Evolutionary conservation across 2,113 vertebrate genomes (phyloP), one percentile per base, ranked within the genome.

Genomic region (Hystrix brachyura): DNA sequence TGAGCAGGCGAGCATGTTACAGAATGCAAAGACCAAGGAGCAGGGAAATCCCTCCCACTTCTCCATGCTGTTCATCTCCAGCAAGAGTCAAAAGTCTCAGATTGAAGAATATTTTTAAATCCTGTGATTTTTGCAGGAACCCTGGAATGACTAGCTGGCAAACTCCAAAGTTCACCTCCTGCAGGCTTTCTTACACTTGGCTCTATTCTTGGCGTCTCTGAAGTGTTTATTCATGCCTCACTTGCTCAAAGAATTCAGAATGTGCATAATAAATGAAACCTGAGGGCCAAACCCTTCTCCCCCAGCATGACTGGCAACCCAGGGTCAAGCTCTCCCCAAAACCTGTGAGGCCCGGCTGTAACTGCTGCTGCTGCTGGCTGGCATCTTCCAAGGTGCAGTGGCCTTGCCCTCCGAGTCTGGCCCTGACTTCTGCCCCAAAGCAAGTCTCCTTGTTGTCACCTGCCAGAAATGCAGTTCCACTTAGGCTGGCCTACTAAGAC

Each of bases 151-250:
- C 92, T 69, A 76, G 64, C 96, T 96, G 87, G 55, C 96, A 94
- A 90, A 90, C 97, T 74, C 60, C 84, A 95, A 96, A 97, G 96
- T 88, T 96, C 95, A 94, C 60, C 94, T 87, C 90, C 81, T 29
- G 90, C 18, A 0, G 87, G 53, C 96, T 65, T 87, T 85, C 92
- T 97, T 84, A 69, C 92, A 79, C 90, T 82, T n/a, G 71, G 46
- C 60, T 59, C 94, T 96, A 92, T 94, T 95, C 94, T 97, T 53
- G 95, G 91, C 60, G 65, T 65, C 57, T 96, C 83, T 48, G 18
- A 27, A 25, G 51, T 62, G 60, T 87, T 60, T 81, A n/a, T 53
- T 87, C 84, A 67, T 57, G 82, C 81, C 64, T 94, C 46, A 1
- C 60, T 85, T 74, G 62, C 87, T 48, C 48, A 62, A 87, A 80